Percentiles rank a stretch among this genome's conserved stretches.
These are phyloP conservation scores for Stichopus horrens DNA, from an alignment of 53 echinoderm and acorn worm species.

Conservation along the genomic window DNA sequence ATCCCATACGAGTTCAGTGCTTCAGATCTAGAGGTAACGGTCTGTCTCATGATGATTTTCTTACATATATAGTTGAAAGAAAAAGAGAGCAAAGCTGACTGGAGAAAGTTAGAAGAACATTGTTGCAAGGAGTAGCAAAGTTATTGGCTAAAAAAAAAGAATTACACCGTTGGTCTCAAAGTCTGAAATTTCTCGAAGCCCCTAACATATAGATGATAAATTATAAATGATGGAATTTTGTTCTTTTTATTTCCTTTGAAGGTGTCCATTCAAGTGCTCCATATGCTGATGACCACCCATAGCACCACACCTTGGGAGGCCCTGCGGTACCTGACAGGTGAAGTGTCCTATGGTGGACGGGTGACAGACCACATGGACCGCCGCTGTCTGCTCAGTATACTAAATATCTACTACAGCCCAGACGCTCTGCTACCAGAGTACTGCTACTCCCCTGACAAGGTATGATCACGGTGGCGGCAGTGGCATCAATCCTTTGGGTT, in stretches of 20 bases:
- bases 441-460: conserved; percentile 90
- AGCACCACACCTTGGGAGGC: conserved; percentile 90
- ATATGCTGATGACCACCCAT: conserved; percentile 75
- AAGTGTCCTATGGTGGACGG: conserved; percentile 97
- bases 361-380: conserved; percentile 96
- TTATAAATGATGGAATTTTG: too few relatives aligned
- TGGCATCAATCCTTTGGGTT: neutral
- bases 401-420: conserved; percentile 83
- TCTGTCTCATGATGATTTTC: neutral
- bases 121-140: too few relatives aligned
- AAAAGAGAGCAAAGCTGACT: too few relatives aligned
- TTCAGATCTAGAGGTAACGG: conserved; percentile 84
- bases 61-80: too few relatives aligned
- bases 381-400: conserved; percentile 80
- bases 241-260: neutral
- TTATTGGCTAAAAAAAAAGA: too few relatives aligned
- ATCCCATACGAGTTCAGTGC: conserved; percentile 95
- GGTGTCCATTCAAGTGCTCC: conserved; percentile 89
- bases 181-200: too few relatives aligned
- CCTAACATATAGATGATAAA: too few relatives aligned
- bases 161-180: too few relatives aligned
- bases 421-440: conserved; percentile 86
- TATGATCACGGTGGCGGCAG: neutral
- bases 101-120: too few relatives aligned
- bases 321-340: conserved; percentile 86